These are phyloP conservation scores for Taenaris catops DNA, from an alignment of 2,888 invertebrate genomes.

Conservation along the genomic window DNA sequence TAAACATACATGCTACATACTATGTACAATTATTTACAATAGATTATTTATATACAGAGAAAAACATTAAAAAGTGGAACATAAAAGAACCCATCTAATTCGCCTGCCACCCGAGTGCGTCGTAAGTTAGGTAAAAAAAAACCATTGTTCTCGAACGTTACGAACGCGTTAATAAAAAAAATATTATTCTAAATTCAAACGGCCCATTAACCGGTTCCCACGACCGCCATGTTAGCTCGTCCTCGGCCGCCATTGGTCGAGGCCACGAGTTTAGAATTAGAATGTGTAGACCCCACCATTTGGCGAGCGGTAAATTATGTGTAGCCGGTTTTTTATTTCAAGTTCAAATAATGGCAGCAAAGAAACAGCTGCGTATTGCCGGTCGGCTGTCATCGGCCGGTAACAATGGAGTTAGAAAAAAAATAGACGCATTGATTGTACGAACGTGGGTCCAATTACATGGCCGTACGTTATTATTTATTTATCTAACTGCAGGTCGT, in stretches of 20 bases:
- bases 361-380: conserved; percentile 51
- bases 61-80: conserved; percentile 5
- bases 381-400: conserved; percentile 32
- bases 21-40: too few relatives aligned
- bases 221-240: conserved; percentile 75
- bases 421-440: conserved; percentile 27
- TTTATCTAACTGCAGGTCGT: conserved; percentile 16
- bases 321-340: conserved; percentile 63
- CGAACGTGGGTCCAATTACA: conserved; percentile 25
- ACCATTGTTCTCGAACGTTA: conserved; percentile 57
- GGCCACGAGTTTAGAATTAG: conserved; percentile 76
- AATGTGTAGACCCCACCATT: conserved; percentile 78
- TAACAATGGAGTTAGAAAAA: conserved; percentile 39
- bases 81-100: conserved; percentile 22
- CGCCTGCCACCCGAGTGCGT: conserved; percentile 26
- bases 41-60: too few relatives aligned
- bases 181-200: conserved; percentile 79
- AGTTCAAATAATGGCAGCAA: conserved; percentile 63
- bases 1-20: too few relatives aligned
- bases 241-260: conserved; percentile 76
- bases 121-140: conserved; percentile 44
- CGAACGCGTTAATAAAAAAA: conserved; percentile 62
- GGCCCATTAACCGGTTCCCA: conserved; percentile 78
- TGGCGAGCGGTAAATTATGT: conserved; percentile 74
- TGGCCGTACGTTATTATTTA: conserved; percentile 22